Evolutionary conservation across 1,140 invertebrate species (phyloP).

Genomic region (Meteorus sp.): DNA sequence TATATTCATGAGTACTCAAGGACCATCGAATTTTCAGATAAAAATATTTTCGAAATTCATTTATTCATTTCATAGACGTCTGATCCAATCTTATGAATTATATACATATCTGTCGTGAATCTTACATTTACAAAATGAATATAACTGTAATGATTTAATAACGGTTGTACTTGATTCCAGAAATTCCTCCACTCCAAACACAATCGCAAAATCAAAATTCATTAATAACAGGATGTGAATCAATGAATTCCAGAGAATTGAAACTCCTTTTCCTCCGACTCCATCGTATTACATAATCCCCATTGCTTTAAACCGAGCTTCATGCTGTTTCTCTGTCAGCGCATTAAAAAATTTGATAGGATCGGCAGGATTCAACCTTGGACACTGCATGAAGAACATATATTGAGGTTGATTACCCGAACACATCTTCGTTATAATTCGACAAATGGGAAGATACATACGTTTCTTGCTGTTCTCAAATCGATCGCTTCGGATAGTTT

Average conservation of each 20-base stretch:
- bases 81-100: too few species aligned
- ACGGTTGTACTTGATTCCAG: too few species aligned
- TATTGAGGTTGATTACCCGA: background rate
- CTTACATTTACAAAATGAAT: background rate
- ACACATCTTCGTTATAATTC: too few species aligned
- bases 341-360: constrained; percentile 37
- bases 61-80: background rate
- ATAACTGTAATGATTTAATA: too few species aligned
- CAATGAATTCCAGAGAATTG: too few species aligned
- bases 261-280: too few species aligned
- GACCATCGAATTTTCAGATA: constrained; percentile 12
- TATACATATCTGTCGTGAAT: too few species aligned
- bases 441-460: constrained; percentile 15
- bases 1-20: background rate
- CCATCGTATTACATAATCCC: constrained; percentile 33
- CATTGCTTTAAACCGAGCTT: constrained; percentile 28
- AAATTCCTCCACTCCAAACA: too few species aligned
- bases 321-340: constrained; percentile 32
- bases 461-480: constrained; percentile 35
- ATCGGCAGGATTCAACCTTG: constrained; percentile 32
- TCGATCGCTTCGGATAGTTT: constrained; percentile 54
- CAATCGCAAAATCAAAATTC: too few species aligned
- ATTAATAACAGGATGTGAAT: background rate
- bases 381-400: constrained; percentile 30
- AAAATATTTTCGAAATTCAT: background rate